A percentile compares a stretch with the other conserved stretches of the same genome.
Evolutionary conservation across 2,888 invertebrate genomes (phyloP).

Genomic region (Agriotes lineatus): DNA sequence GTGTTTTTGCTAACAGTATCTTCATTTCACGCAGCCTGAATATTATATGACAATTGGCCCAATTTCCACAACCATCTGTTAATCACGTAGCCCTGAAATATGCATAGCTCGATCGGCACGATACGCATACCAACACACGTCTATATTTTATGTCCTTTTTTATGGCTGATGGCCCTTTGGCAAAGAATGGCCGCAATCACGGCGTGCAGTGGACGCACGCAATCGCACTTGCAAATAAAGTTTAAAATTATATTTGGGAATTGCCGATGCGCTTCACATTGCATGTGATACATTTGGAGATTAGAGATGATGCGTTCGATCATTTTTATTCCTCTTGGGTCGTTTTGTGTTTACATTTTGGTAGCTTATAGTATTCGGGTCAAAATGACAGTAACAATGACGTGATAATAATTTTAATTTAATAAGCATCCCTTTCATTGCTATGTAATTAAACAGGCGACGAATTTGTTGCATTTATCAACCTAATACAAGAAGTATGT

Average conservation of each 20-base stretch:
- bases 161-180: conserved; percentile 9
- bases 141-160: conserved; percentile 17
- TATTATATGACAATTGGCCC: neutral
- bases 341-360: too few relatives aligned
- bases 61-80: conserved; percentile 1
- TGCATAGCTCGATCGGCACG: neutral
- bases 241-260: conserved; percentile 36
- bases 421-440: too few relatives aligned
- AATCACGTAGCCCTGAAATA: conserved; percentile 9
- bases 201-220: conserved; percentile 29
- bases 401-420: too few relatives aligned
- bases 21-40: neutral
- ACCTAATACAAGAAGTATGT: too few relatives aligned
- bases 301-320: conserved; percentile 19
- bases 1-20: neutral
- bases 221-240: conserved; percentile 37
- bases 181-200: conserved; percentile 38
- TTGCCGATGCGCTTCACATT: conserved; percentile 23
- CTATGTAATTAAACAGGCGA: too few relatives aligned
- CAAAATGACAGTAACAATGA: too few relatives aligned
- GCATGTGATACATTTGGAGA: conserved; percentile 18
- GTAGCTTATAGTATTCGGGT: too few relatives aligned
- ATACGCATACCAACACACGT: neutral
- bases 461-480: too few relatives aligned
- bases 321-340: neutral